These are phyloP conservation scores for Druceiella hillmani DNA, from an alignment of 2,888 invertebrate genomes.

Conservation along the genomic window DNA sequence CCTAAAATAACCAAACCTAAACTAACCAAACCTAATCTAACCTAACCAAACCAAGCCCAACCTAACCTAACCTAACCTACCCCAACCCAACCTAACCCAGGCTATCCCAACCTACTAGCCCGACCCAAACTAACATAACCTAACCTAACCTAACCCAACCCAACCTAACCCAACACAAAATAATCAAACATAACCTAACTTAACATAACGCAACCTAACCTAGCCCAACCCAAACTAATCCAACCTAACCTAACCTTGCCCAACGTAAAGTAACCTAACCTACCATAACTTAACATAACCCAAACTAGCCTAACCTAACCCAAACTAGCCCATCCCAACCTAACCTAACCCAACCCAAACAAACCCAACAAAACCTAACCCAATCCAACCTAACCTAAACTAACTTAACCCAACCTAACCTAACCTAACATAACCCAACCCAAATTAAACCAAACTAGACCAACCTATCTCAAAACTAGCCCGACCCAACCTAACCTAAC, in stretches of 20 bases:
- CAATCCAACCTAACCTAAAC: constrained; percentile 3
- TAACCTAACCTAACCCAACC: constrained; percentile 6
- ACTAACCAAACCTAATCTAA: constrained; percentile 17
- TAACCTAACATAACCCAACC: constrained; percentile 6
- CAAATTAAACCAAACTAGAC: constrained; percentile 1
- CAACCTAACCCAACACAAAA: constrained; percentile 24
- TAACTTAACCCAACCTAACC: constrained; percentile 6
- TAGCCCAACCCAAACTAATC: constrained; percentile 23
- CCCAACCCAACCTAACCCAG: constrained; percentile 18
- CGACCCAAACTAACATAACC: no score
- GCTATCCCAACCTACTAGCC: constrained; percentile 18
- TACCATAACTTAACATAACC: not conserved
- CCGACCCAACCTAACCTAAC: constrained; percentile 13
- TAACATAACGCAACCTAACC: constrained; percentile 23
- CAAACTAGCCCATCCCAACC: constrained; percentile 1
- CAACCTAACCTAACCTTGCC: constrained; percentile 5
- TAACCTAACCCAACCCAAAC: constrained; percentile 3
- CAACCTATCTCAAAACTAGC: constrained; percentile 6
- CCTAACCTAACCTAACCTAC: constrained; percentile 17
- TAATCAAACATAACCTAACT: constrained; percentile 22
- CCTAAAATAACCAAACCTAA: constrained; percentile 18
- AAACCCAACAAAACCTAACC: constrained; percentile 4
- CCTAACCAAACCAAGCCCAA: constrained; percentile 15
- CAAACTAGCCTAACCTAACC: constrained; percentile 5
- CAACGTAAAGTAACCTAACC: constrained; percentile 8